Conservation (phyloP, 1,140 invertebrate species). For the Andricus grossulariae region DNA sequence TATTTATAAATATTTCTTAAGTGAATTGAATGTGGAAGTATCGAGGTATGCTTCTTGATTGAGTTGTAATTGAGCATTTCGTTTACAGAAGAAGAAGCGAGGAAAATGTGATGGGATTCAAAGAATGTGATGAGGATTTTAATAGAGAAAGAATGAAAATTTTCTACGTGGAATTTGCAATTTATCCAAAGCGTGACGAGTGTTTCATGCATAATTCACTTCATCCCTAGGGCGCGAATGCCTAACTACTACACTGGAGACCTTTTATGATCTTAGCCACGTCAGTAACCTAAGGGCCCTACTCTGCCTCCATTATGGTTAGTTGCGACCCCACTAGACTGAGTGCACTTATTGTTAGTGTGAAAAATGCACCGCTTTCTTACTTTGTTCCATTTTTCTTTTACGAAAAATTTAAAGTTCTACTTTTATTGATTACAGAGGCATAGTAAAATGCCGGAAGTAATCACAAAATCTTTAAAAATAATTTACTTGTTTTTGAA, state of each 20-base stretch:
- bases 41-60: no score
- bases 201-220: slow-evolving; percentile 3
- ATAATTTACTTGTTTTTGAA: no score
- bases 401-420: background rate
- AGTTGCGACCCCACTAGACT: background rate
- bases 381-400: background rate
- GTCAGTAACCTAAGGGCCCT: slow-evolving; percentile 1
- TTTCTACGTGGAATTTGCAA: background rate
- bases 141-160: background rate
- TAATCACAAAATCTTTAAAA: no score
- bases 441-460: no score
- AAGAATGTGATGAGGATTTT: slow-evolving; percentile 1
- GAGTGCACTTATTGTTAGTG: background rate
- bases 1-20: no score
- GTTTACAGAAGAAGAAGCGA: background rate
- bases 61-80: no score
- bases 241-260: slow-evolving; percentile 5
- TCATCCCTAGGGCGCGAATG: background rate
- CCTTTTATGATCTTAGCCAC: background rate
- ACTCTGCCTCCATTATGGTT: background rate
- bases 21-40: no score
- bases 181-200: slow-evolving; percentile 6
- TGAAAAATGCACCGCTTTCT: background rate
- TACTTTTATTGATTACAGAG: no score
- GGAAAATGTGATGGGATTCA: background rate